phyloP scores from a whole-genome alignment of 1,140 invertebrate species.

The Mercenaria mercenaria region DNA sequence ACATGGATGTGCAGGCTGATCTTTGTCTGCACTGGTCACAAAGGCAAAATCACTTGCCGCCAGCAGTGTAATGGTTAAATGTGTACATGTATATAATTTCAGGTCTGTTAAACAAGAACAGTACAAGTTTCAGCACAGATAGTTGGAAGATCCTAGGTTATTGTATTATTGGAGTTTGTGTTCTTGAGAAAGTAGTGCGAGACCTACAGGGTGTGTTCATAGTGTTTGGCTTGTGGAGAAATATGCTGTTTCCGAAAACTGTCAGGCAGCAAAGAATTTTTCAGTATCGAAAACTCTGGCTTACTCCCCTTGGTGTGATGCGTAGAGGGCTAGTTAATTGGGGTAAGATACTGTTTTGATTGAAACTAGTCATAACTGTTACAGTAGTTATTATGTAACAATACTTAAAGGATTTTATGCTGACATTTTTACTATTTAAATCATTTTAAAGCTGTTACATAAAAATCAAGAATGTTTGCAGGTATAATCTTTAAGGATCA shows the following conservation, averaged over 20 bases:
- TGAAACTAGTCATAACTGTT: too few relatives aligned
- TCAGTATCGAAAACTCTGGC: constrained; percentile 65
- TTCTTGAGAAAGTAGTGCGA: constrained; percentile 79
- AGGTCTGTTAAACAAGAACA: constrained; percentile 60
- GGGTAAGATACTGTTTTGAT: constrained; percentile 75
- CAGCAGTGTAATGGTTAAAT: too few relatives aligned
- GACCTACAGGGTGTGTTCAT: constrained; percentile 83
- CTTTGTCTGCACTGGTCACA: too few relatives aligned
- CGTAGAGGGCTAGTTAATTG: constrained; percentile 80
- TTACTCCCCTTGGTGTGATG: constrained; percentile 77
- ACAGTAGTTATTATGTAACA: too few relatives aligned
- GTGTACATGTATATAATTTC: constrained; percentile 11
- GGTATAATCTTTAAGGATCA: too few relatives aligned
- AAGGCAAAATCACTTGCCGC: too few relatives aligned
- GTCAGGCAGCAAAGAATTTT: constrained; percentile 65
- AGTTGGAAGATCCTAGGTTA: constrained; percentile 79
- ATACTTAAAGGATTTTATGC: too few relatives aligned
- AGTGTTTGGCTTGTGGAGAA: constrained; percentile 82
- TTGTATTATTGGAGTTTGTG: constrained; percentile 80
- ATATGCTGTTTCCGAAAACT: constrained; percentile 79
- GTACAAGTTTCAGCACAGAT: constrained; percentile 66
- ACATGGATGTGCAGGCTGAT: too few relatives aligned
- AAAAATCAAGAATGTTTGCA: too few relatives aligned
- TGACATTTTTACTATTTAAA: too few relatives aligned
- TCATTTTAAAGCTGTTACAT: too few relatives aligned